Conservation (phyloP, 2,888 invertebrate genomes). For the Hoplodrina blanda region DNA sequence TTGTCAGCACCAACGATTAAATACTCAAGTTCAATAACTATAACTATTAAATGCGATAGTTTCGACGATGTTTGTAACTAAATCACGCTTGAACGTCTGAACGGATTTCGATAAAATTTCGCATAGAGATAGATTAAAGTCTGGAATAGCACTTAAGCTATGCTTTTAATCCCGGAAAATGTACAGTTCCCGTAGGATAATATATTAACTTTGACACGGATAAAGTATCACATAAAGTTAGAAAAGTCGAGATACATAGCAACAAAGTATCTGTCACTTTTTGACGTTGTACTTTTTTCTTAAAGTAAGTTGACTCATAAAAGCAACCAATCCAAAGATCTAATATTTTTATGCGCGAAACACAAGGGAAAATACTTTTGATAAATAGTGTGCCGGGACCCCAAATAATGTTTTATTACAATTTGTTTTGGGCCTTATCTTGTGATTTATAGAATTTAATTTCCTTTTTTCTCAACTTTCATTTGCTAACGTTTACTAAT, state of each 20-base stretch:
- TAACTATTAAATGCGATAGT: no score
- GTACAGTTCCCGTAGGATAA: no score
- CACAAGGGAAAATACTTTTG: constrained; percentile 16
- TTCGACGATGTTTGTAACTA: no score
- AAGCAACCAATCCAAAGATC: constrained; percentile 9
- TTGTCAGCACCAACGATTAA: no score
- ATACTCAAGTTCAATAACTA: no score
- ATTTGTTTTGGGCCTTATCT: constrained; percentile 22
- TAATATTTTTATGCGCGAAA: constrained; percentile 3
- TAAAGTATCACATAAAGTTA: not conserved
- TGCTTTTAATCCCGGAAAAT: no score
- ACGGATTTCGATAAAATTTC: no score
- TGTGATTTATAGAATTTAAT: constrained; percentile 40
- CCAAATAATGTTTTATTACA: constrained; percentile 38
- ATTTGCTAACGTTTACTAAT: constrained; percentile 35
- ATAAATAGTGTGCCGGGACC: constrained; percentile 12
- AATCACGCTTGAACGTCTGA: no score
- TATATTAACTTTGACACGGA: no score
- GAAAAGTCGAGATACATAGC: constrained; percentile 1
- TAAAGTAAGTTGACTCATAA: constrained; percentile 1
- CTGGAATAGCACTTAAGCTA: no score
- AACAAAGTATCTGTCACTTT: constrained; percentile 31
- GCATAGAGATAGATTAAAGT: no score
- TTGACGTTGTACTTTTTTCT: constrained; percentile 13
- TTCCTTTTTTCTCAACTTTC: constrained; percentile 33